Base-by-base conservation (phyloP, 2,888 invertebrate genomes). In the Scelioninae gen. 1 region DNA sequence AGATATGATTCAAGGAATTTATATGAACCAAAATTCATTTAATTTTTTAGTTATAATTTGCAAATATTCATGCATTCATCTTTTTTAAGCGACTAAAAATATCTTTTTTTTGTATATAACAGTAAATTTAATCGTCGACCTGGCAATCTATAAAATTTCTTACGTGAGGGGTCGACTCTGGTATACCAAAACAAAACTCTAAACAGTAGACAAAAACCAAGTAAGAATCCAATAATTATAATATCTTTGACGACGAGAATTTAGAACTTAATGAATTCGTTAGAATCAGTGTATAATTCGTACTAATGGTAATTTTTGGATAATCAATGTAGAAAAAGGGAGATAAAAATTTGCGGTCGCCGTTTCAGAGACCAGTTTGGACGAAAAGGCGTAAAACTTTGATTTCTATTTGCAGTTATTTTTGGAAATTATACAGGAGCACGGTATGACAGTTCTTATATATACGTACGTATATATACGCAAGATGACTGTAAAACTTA, bases 361-460 rank as follows among this genome's bases (percentile, higher is more conserved):
- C 69, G 75, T 66, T 81, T 75, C 62, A 29, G 66, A 47, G 32
- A 31, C 62, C 13, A 11, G 4, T 3, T 51, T 43, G 62, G 63
- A 72, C 51, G 63, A 76, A 69, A 47, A 81, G 81, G 78, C 69
- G 69, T 62, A 74, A 76, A 75, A 83, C 79, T 71, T 62, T 9
- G 9, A 13, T 13, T 34, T 34, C 9, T 11, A 55, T 56, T 76
- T 45, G 40, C 8, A 60, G 51, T 76, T 66, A 49, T 82, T 82
- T 71, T 79, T 75, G 31, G 58, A 60, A 71, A 76, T 76, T 69
- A 83, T 83, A 51, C 65, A 85, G 85, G 90, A 88, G 91, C 90
- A 91, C 88, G 91, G 90, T 91, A 91, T 89, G 87, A 88, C 86
- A 89, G 91, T 90, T 91, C 91, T 88, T 90, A 88, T n/a, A n/a